Evolutionary conservation across 2,113 vertebrate species (phyloP).

Genomic region (Oceanodroma tethys): DNA sequence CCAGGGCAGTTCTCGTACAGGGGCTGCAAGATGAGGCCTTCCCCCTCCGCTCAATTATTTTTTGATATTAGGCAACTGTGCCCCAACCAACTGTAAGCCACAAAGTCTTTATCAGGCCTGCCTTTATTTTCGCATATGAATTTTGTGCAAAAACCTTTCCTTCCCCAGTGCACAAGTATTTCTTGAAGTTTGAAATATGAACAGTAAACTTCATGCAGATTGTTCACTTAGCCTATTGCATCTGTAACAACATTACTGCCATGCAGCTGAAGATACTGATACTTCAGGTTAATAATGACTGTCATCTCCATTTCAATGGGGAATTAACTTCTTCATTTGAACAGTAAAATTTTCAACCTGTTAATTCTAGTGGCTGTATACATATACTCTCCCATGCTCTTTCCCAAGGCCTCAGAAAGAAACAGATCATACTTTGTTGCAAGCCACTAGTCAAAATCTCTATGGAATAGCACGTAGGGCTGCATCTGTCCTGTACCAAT

Average conservation of each 20-base stretch:
- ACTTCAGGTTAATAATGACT: background rate
- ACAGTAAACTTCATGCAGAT: background rate
- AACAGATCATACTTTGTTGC: background rate
- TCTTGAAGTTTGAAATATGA: background rate
- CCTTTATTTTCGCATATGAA: background rate
- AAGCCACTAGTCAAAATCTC: background rate
- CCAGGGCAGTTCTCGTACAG: background rate
- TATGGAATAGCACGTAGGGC: background rate
- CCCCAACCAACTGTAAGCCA: background rate
- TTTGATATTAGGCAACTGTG: background rate
- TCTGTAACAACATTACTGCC: background rate
- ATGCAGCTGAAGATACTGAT: background rate
- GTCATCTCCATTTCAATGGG: background rate
- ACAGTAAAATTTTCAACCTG: background rate
- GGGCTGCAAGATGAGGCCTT: background rate
- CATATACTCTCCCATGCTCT: background rate
- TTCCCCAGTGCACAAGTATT: background rate
- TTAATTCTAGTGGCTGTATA: background rate
- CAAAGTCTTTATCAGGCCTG: background rate
- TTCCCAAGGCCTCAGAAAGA: background rate
- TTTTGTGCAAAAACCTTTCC: background rate
- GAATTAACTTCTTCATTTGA: background rate
- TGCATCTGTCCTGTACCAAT: background rate
- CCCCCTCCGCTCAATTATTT: background rate
- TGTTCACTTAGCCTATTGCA: background rate